Base-by-base conservation (phyloP, 2,797 vertebrate species). In the Hippocampus kuda region DNA sequence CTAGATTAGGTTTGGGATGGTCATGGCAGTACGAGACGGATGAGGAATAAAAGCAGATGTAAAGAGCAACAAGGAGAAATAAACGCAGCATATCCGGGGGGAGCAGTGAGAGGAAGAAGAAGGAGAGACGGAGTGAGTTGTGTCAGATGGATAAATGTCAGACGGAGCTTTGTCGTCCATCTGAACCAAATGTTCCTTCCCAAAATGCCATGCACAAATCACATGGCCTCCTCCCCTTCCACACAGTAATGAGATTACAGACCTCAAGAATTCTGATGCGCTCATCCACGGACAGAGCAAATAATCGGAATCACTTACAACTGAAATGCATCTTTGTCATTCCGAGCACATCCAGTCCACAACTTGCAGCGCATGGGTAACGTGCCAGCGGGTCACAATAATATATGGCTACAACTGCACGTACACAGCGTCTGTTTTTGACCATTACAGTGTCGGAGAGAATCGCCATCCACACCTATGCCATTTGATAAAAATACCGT, bases 191-290 rank as follows among this genome's bases (percentile, higher is more conserved):
- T 75, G 75, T 81, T 80, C 74, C 79, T 75, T 78, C 80, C 88
- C 76, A 84, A 83, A 87, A 85, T 86, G 89, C 86, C 83, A 85
- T 75, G 85, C 81, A 86, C 84, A 87, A 89, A 88, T 87, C 78
- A 73, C 41, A 5, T 74, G 78, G 76, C 86, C 62, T 72, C 81
- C 22, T 81, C 82, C 83, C 80, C 75, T 68, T 67, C 57, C 74
- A 80, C 78, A 67, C 77, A 76, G 82, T 89, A 91, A 91, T 90
- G 81, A 88, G 90, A 91, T 92, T 91, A 91, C 86, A 84, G 83
- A 78, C 79, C 83, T 86, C 83, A 61, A 74, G 67, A 65, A 65
- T 68, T 65, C 68, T 53, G 62, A 66, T 66, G 81, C 82, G 83
- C 73, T 65, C 22, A 72, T 86, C 85, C 85, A 85, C 44, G 42